phyloP scores from a whole-genome alignment of 37 sponge, comb jelly and placozoan species.

The Spongilla lacustris region DNA sequence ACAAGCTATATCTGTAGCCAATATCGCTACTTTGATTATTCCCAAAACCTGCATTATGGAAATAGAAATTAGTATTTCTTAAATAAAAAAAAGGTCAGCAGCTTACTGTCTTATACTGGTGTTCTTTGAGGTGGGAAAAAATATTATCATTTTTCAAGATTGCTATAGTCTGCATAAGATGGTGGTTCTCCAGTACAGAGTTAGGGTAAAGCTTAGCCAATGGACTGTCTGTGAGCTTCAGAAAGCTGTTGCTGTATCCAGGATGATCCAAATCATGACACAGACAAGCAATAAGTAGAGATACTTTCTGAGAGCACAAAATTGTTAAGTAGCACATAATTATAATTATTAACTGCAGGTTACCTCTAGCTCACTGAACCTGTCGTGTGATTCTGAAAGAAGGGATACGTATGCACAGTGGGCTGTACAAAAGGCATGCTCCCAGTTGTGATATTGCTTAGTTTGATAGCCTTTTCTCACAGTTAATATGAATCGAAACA shows the following conservation, averaged over 20 bases:
- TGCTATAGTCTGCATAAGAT: conserved; percentile 48
- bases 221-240: conserved; percentile 35
- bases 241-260: conserved; percentile 67
- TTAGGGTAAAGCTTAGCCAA: conserved; percentile 66
- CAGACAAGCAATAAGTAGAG: conserved; percentile 48
- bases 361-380: conserved; percentile 65
- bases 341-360: not conserved
- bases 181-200: conserved; percentile 72
- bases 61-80: not conserved
- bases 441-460: conserved; percentile 84
- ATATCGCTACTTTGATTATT: conserved; percentile 54
- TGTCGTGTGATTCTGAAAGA: conserved; percentile 1
- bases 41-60: conserved; percentile 21
- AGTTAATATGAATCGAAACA: conserved; percentile 50
- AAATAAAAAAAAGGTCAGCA: not conserved
- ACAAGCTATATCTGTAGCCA: conserved; percentile 69
- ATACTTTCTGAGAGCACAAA: conserved; percentile 53
- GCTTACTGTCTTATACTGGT: conserved; percentile 55
- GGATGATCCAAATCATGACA: conserved; percentile 84
- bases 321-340: too few relatives aligned
- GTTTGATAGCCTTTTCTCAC: conserved; percentile 70
- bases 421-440: conserved; percentile 80
- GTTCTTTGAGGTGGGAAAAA: conserved; percentile 23
- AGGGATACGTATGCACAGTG: conserved; percentile 73
- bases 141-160: conserved; percentile 65